These are phyloP conservation scores for Corythaixoides concolor DNA, from an alignment of 2,113 vertebrate genomes.

Conservation along the genomic window DNA sequence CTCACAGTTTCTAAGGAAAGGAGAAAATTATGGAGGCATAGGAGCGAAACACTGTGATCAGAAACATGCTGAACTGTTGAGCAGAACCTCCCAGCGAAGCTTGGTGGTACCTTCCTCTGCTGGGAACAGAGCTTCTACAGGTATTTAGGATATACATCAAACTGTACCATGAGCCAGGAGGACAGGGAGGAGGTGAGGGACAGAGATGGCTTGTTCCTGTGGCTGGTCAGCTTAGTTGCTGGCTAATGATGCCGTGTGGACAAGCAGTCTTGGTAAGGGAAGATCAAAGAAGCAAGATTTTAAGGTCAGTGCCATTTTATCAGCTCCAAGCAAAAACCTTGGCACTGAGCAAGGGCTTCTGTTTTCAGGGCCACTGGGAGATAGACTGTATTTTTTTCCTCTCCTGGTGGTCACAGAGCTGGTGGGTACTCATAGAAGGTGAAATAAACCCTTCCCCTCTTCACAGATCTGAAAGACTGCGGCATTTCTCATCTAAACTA, in stretches of 20 bases:
- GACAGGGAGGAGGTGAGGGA: background rate
- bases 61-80: background rate
- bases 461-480: background rate
- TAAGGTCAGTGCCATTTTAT: background rate
- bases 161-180: background rate
- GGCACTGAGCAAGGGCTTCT: background rate
- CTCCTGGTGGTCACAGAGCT: background rate
- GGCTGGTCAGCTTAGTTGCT: background rate
- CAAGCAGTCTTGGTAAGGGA: background rate
- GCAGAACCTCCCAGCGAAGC: background rate
- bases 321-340: background rate
- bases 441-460: background rate
- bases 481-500: background rate
- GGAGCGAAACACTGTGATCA: accelerated
- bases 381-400: background rate
- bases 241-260: background rate
- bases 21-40: background rate
- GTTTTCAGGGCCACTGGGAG: background rate
- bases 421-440: background rate
- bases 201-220: background rate
- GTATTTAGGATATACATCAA: background rate
- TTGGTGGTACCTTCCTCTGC: background rate
- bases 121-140: background rate
- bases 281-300: background rate
- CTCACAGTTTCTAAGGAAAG: background rate